Conservation (phyloP, 2,113 vertebrate genomes). For the Haemorhous mexicanus region DNA sequence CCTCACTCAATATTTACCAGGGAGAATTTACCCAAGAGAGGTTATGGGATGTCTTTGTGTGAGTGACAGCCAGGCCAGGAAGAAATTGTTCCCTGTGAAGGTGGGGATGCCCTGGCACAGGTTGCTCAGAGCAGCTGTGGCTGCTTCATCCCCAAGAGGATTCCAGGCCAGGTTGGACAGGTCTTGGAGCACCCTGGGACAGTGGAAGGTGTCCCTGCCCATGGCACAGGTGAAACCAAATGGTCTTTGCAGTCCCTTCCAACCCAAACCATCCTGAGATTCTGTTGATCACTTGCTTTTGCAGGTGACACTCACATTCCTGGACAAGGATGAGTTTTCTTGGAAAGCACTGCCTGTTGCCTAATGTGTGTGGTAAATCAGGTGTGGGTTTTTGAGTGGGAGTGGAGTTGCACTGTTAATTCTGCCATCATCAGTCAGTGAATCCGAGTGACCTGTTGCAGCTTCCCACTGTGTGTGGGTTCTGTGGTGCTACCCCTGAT, state of each 20-base stretch:
- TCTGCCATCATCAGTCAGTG: background rate
- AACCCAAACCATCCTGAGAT: background rate
- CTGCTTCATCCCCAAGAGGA: background rate
- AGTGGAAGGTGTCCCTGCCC: background rate
- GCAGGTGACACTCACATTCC: background rate
- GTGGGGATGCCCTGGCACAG: background rate
- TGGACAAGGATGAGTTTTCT: background rate
- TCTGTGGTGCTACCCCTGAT: background rate
- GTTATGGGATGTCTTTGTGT: background rate
- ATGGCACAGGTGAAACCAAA: background rate
- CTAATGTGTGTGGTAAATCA: background rate
- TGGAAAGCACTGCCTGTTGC: background rate
- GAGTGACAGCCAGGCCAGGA: background rate
- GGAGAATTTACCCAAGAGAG: background rate
- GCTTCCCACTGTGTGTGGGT: background rate
- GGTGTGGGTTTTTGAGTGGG: background rate
- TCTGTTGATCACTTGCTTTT: background rate
- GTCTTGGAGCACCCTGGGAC: background rate
- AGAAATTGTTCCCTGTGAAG: background rate
- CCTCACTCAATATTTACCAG: background rate
- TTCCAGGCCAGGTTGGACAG: accelerated
- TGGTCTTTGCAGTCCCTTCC: background rate
- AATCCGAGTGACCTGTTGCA: background rate
- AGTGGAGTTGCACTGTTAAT: background rate
- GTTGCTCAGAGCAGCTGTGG: background rate